Percentiles rank a stretch among this genome's conserved stretches.
Evolutionary conservation across 2,888 invertebrate genomes (phyloP).

Genomic region (Drosophila merina): DNA sequence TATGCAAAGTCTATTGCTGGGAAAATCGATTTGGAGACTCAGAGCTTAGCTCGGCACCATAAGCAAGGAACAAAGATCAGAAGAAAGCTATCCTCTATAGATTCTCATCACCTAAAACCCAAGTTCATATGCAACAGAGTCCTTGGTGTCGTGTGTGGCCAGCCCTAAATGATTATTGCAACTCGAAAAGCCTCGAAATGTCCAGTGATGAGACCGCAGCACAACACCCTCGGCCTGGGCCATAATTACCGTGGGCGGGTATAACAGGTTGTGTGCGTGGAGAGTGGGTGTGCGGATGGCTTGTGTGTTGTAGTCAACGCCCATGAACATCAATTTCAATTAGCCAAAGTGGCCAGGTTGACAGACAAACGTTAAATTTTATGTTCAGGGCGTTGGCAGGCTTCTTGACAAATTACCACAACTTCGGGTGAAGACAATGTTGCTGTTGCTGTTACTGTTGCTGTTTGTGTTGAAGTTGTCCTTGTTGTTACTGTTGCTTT

Average conservation of each 20-base stretch:
- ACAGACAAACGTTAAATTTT: conserved; percentile 76
- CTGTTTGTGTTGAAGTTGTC: conserved; percentile 1
- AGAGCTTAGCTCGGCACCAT: background rate
- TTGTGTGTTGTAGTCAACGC: conserved; percentile 49
- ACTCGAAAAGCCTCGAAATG: conserved; percentile 3
- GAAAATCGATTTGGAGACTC: conserved; percentile 17
- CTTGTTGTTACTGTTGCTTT: conserved; percentile 5
- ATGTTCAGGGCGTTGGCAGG: conserved; percentile 69
- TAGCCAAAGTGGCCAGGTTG: conserved; percentile 78
- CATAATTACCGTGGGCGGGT: conserved; percentile 38
- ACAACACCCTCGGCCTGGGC: conserved; percentile 12
- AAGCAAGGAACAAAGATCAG: conserved; percentile 1
- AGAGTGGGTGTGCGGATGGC: conserved; percentile 1
- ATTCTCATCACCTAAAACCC: conserved; percentile 2
- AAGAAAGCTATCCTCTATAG: background rate
- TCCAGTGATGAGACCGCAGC: conserved; percentile 21
- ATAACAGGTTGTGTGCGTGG: conserved; percentile 18
- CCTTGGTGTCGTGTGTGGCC: conserved; percentile 10
- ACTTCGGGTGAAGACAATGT: conserved; percentile 54
- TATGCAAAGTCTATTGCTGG: conserved; percentile 16
- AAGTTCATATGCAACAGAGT: conserved; percentile 13
- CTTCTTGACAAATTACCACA: conserved; percentile 52
- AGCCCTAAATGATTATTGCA: conserved; percentile 43
- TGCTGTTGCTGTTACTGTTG: conserved; percentile 34
- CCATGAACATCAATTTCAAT: conserved; percentile 78